Evolutionary conservation across 2,113 vertebrate species (phyloP).

Genomic region (Malurus melanocephalus): DNA sequence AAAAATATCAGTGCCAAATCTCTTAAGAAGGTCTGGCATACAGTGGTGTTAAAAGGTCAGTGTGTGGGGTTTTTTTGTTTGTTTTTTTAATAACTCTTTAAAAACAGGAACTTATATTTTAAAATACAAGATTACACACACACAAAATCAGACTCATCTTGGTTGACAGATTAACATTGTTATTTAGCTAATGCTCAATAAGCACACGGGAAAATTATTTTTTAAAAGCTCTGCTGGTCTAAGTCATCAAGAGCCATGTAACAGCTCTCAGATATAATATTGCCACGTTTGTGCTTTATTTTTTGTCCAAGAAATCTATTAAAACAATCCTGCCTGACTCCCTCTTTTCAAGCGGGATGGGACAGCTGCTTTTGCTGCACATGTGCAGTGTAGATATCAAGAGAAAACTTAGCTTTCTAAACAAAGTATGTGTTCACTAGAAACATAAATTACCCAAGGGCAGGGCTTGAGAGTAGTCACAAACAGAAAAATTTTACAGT

Average conservation of each 20-base stretch:
- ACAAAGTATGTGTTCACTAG: not conserved
- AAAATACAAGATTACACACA: conserved; percentile 6
- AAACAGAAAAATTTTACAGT: not conserved
- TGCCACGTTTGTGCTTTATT: too few species aligned
- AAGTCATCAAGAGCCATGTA: not conserved
- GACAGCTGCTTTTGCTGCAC: not conserved
- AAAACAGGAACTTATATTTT: conserved; percentile 32
- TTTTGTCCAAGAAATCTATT: too few species aligned
- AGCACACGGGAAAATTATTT: not conserved
- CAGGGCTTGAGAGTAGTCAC: not conserved
- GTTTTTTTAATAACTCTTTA: conserved; percentile 37
- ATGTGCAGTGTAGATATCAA: not conserved
- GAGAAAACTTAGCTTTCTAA: not conserved
- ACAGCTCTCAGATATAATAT: too few species aligned
- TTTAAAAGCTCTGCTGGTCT: not conserved
- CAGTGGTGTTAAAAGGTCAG: conserved; percentile 56
- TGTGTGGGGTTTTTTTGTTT: not conserved
- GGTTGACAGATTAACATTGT: not conserved
- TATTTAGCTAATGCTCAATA: not conserved
- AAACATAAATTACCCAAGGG: not conserved
- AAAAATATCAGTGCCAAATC: conserved; percentile 60
- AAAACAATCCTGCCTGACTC: too few species aligned
- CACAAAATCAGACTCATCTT: not conserved
- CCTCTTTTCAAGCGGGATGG: too few species aligned
- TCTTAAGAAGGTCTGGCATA: conserved; percentile 60